A percentile compares a stretch with the other conserved stretches of the same genome.
Evolutionary conservation across 2,797 vertebrate genomes (phyloP).

Genomic region (Sebastes diploproa): DNA sequence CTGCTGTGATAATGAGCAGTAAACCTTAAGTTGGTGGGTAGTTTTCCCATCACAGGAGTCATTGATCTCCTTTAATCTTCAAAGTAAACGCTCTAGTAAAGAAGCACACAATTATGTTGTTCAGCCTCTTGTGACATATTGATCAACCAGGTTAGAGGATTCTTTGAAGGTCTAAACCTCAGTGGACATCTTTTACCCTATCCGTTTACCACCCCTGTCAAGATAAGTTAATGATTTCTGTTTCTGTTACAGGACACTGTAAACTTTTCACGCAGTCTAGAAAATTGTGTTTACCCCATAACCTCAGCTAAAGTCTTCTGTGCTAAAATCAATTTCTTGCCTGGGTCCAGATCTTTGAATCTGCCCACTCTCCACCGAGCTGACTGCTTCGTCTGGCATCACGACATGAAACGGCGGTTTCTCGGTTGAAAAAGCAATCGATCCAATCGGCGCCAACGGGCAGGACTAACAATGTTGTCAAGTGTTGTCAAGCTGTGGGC

Average conservation of each 20-base stretch:
- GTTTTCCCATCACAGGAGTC: background rate
- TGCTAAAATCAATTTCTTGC: background rate
- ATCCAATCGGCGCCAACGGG: too few species aligned
- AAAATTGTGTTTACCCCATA: background rate
- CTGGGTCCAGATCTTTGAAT: background rate
- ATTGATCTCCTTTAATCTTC: background rate
- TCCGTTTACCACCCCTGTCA: background rate
- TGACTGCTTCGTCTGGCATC: background rate
- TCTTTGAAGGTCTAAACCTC: background rate
- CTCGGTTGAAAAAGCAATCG: too few species aligned
- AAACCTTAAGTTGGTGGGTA: background rate
- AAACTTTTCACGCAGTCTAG: background rate
- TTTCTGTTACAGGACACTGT: background rate
- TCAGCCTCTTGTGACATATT: background rate
- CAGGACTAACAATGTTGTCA: too few species aligned
- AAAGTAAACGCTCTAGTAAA: background rate
- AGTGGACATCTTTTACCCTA: background rate
- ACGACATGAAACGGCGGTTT: background rate
- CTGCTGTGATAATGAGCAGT: background rate
- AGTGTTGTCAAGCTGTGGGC: too few species aligned
- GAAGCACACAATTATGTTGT: background rate
- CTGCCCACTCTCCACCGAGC: background rate
- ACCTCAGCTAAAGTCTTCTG: background rate
- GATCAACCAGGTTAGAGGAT: background rate
- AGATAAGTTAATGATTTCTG: background rate